These are phyloP conservation scores for Sylvia borin DNA, from an alignment of 2,797 vertebrate species.

Conservation along the genomic window DNA sequence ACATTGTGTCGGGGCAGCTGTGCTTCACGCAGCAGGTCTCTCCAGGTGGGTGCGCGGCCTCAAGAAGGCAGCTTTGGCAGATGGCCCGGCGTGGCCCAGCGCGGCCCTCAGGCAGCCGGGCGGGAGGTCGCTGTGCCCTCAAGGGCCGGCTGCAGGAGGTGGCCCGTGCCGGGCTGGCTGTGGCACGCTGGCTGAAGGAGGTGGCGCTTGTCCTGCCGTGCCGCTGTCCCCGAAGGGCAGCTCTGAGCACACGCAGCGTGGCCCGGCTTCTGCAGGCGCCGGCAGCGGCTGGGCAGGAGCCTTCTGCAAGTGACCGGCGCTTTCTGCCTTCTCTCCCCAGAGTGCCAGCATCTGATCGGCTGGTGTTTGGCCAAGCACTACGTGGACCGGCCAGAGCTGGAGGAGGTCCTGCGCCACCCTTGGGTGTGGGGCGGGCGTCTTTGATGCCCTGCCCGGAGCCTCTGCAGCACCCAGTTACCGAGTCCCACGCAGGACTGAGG, in stretches of 20 bases:
- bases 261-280: neutral
- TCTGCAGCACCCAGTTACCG: neutral
- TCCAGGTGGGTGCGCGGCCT: neutral
- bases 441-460: neutral
- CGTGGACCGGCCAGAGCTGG: neutral
- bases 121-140: neutral
- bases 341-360: neutral
- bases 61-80: neutral
- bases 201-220: neutral
- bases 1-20: neutral
- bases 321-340: neutral
- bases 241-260: too few relatives aligned
- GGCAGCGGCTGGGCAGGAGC: neutral
- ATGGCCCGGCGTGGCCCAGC: neutral
- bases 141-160: neutral
- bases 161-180: neutral
- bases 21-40: neutral
- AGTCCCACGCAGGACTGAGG: neutral
- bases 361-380: neutral
- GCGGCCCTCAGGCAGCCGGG: neutral
- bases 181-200: neutral
- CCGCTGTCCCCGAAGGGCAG: neutral
- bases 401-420: neutral
- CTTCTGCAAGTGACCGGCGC: neutral
- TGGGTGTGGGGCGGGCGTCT: neutral